Evolutionary conservation across 37 sponge, comb jelly and placozoan species (phyloP), one percentile per base, ranked within the genome.

Genomic region (Aplysina aerophoba): DNA sequence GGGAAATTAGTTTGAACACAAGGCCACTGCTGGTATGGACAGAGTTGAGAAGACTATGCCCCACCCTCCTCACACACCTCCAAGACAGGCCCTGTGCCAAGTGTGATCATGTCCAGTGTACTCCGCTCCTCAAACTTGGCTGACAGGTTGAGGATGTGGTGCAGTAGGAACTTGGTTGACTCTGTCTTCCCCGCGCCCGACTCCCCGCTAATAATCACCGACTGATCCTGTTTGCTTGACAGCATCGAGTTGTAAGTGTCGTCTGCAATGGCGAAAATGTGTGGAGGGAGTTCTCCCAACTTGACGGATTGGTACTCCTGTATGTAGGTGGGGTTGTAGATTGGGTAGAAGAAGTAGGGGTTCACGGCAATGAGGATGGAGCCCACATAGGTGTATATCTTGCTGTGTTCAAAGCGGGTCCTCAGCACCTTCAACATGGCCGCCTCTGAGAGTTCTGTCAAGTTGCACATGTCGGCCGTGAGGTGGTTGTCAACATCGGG

Each of bases 311-410:
- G 93, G 60, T 97, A 97, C 83, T 82, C 22, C n/a, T 90, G 39
- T 3, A 84, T 84, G 86, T 93, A 91, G 60, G 95, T 95, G 24
- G 95, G 95, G 87, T 97, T 93, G 83, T 94, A 95, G 44, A 95
- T 92, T 0, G 95, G 85, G 72, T 90, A 91, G 81, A 89, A 93
- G 81, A 90, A 89, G 84, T 92, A 94, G 14, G 95, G 97, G 35
- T 95, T 96, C 83, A 98, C 86, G 15, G 99, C 87, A 60, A 98
- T 89, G 27, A 98, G 86, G 66, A 98, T 94, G 79, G 96, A 86
- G 30, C 97, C 97, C 13, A 92, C 99, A 61, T 93, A 98, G 16
- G 99, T 98, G 90, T 98, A 98, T 77, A 98, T 98, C 65, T 68
- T 61, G 78, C 92, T 94, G 37, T 82, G 82, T 6, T 83, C 89